phyloP scores from a whole-genome alignment of 2,888 invertebrate genomes.

The Cosmia pyralina region DNA sequence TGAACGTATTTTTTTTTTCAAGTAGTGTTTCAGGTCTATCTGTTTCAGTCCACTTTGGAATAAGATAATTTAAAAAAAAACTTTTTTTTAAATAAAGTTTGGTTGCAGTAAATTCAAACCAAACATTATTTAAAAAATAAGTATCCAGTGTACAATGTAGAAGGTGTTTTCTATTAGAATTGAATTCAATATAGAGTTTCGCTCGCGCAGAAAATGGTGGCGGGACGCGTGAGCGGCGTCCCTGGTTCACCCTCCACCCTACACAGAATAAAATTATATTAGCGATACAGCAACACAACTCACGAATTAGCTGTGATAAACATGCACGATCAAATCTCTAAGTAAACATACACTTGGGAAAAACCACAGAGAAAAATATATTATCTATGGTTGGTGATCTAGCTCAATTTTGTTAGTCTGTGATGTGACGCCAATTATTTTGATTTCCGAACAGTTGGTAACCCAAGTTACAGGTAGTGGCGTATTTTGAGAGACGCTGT shows the following conservation, averaged over 20 bases:
- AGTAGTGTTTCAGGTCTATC: too few species aligned
- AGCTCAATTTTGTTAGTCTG: slow-evolving; percentile 23
- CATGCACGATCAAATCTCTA: slow-evolving; percentile 44
- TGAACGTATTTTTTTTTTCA: accelerated
- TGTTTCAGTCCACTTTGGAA: background rate
- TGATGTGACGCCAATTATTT: slow-evolving; percentile 39
- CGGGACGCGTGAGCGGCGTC: slow-evolving; percentile 77
- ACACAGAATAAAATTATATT: slow-evolving; percentile 62
- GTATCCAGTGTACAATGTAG: slow-evolving; percentile 54
- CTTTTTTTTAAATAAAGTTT: background rate
- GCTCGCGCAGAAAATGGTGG: slow-evolving; percentile 86
- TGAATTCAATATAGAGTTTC: slow-evolving; percentile 85
- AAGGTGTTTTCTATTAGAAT: slow-evolving; percentile 78
- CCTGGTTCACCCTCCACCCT: slow-evolving; percentile 53
- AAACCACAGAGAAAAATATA: slow-evolving; percentile 18
- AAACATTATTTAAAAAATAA: slow-evolving; percentile 39
- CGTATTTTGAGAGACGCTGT: background rate
- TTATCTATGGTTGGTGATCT: background rate
- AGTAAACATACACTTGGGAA: slow-evolving; percentile 26
- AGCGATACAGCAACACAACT: slow-evolving; percentile 51
- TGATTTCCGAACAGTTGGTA: slow-evolving; percentile 7
- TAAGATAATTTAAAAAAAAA: background rate
- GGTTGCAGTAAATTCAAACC: background rate
- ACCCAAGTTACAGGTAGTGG: background rate
- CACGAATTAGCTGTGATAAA: slow-evolving; percentile 57